Conservation (phyloP, 1,140 invertebrate genomes). For the Tetragonula clypearis region DNA sequence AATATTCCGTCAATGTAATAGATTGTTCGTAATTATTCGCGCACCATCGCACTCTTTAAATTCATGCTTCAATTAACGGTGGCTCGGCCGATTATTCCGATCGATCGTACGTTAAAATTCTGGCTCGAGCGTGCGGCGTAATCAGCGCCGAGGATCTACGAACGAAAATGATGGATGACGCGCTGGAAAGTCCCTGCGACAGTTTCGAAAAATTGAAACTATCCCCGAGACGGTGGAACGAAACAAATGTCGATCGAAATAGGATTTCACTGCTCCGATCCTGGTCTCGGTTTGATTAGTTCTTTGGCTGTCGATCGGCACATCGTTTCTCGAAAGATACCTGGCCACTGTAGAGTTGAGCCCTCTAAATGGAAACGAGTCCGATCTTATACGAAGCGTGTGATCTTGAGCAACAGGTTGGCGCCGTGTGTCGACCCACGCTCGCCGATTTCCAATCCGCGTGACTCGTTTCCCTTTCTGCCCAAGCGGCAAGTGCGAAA, state of each 20-base stretch:
- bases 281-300: conserved; percentile 53
- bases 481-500: conserved; percentile 51
- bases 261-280: conserved; percentile 29
- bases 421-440: conserved; percentile 76
- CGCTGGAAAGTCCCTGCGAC: background rate
- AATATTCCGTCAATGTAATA: background rate
- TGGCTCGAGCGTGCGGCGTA: background rate
- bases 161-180: conserved; percentile 34
- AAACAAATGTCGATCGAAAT: conserved; percentile 40
- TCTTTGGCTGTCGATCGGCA: conserved; percentile 42
- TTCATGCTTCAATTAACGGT: background rate
- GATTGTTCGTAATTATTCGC: conserved; percentile 36
- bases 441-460: conserved; percentile 74
- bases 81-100: conserved; percentile 12
- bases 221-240: background rate
- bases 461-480: conserved; percentile 59
- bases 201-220: conserved; percentile 22
- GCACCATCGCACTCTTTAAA: conserved; percentile 13
- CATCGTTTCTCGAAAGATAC: conserved; percentile 30
- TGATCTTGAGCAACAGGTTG: conserved; percentile 81
- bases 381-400: conserved; percentile 59
- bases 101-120: conserved; percentile 10
- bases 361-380: conserved; percentile 73
- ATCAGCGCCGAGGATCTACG: conserved; percentile 8
- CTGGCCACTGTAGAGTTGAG: conserved; percentile 32